Conservation (phyloP, 2,797 vertebrate genomes). For the Triplophysa yarkandensis region DNA sequence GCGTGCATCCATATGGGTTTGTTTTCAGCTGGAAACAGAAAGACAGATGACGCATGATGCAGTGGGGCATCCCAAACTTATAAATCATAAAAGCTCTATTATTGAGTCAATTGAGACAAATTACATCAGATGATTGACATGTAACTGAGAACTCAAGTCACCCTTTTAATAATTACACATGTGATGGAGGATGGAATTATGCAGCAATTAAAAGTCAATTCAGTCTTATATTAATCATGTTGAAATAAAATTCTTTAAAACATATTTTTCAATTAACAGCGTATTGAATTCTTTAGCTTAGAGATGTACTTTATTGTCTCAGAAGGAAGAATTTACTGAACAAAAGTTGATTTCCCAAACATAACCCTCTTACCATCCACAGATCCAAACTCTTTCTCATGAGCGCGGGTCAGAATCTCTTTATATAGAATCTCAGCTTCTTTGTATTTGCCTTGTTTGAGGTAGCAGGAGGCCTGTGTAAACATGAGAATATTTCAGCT, state of each 20-base stretch:
- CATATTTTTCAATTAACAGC: not conserved
- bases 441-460: conserved; percentile 97
- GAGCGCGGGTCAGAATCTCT: conserved; percentile 94
- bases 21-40: conserved; percentile 86
- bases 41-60: conserved; percentile 58
- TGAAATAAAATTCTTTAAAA: not conserved
- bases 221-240: not conserved
- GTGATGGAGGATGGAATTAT: too few species aligned
- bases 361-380: conserved; percentile 86
- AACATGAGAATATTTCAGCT: not conserved
- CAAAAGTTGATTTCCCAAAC: not conserved
- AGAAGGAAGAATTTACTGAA: not conserved
- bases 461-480: conserved; percentile 92
- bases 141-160: too few species aligned
- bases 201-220: too few species aligned
- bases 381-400: conserved; percentile 68
- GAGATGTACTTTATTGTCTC: not conserved
- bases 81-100: too few species aligned
- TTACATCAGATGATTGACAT: too few species aligned
- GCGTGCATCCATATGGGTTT: conserved; percentile 99
- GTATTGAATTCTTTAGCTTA: not conserved
- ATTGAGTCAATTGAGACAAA: too few species aligned
- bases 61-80: not conserved
- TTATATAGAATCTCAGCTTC: conserved; percentile 96
- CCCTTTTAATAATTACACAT: too few species aligned